Conservation (phyloP, 2,888 invertebrate genomes). For the Coecobrya sp. region DNA sequence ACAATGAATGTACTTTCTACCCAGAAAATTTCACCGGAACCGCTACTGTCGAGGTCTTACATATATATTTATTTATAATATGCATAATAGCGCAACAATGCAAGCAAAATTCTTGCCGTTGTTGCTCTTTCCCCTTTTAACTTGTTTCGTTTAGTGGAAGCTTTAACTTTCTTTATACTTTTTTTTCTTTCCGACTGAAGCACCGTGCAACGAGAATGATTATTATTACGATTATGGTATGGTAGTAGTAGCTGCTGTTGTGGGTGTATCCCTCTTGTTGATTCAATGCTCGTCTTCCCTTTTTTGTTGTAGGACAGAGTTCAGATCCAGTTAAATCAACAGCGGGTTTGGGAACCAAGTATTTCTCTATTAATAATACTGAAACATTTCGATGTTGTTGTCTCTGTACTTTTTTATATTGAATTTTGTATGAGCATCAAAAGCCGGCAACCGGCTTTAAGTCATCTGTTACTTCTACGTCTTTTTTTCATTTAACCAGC, state of each 20-base stretch:
- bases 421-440: constrained; percentile 28
- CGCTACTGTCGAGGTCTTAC: neutral
- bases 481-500: constrained; percentile 17
- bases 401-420: constrained; percentile 28
- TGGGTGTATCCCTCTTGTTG: constrained; percentile 21
- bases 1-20: neutral
- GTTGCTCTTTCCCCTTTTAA: constrained; percentile 21
- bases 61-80: constrained; percentile 32
- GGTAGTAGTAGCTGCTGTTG: constrained; percentile 1
- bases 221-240: constrained; percentile 55
- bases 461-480: constrained; percentile 30
- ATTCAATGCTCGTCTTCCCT: constrained; percentile 30
- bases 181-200: neutral
- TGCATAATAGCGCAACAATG: constrained; percentile 20
- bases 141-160: neutral
- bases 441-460: constrained; percentile 19
- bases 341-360: neutral
- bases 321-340: neutral
- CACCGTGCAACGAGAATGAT: constrained; percentile 33
- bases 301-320: neutral
- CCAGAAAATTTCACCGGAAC: constrained; percentile 4
- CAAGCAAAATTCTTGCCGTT: constrained; percentile 2
- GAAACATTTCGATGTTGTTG: neutral
- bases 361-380: neutral
- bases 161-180: neutral